Evolutionary conservation across 2,797 vertebrate genomes (phyloP).

Genomic region (Xenops minutus): DNA sequence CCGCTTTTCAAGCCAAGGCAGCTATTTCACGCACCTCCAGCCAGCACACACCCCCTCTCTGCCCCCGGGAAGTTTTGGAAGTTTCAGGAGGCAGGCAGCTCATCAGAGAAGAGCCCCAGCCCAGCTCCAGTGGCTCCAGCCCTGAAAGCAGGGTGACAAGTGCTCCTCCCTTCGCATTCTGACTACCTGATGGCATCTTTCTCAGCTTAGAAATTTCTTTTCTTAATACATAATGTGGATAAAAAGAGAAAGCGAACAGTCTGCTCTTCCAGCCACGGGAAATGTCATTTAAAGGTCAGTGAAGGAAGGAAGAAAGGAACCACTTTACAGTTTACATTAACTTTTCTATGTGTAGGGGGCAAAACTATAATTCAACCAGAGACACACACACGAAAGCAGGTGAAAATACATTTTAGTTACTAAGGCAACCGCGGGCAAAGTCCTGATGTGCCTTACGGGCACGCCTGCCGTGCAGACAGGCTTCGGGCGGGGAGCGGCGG

Average conservation of each 20-base stretch:
- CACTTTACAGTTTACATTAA: slow-evolving; percentile 12
- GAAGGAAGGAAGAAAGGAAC: not conserved
- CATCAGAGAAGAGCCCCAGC: not conserved
- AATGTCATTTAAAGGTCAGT: slow-evolving; percentile 67
- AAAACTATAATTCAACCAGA: slow-evolving; percentile 13
- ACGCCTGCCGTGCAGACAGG: slow-evolving; percentile 25
- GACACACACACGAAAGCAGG: slow-evolving; percentile 31
- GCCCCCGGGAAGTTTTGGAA: not conserved
- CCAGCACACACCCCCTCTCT: not conserved
- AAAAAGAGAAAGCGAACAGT: not conserved
- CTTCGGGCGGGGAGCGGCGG: slow-evolving; percentile 3
- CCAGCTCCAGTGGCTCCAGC: not conserved
- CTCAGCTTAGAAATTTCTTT: not conserved
- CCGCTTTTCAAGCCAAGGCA: not conserved
- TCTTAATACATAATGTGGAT: not conserved
- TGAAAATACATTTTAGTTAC: slow-evolving; percentile 71
- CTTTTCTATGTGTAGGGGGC: not conserved
- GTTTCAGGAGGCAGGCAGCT: not conserved
- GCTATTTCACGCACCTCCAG: not conserved
- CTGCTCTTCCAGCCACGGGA: not conserved
- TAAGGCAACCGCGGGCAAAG: slow-evolving; percentile 75
- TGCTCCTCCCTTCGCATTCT: not conserved
- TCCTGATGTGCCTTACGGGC: slow-evolving; percentile 55
- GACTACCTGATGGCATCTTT: not conserved
- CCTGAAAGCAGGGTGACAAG: not conserved